Percentiles rank a stretch among this genome's conserved stretches.
Conservation (phyloP, 1,140 invertebrate genomes). For the Trichonephila clavata region DNA sequence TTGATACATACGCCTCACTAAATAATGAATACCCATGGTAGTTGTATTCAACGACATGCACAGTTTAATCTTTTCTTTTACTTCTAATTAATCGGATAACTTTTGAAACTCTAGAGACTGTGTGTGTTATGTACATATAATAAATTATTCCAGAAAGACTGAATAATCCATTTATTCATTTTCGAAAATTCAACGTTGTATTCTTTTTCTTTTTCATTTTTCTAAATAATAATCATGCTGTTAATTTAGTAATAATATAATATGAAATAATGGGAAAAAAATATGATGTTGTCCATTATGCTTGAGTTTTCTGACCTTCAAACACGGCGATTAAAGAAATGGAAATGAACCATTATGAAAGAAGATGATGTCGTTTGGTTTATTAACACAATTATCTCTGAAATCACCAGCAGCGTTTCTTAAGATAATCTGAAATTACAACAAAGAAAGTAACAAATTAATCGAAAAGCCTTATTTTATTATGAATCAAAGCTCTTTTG, state of each 20-base stretch:
- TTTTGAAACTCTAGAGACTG: background rate
- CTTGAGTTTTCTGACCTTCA: background rate
- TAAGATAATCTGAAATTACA: background rate
- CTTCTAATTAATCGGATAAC: background rate
- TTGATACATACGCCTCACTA: conserved; percentile 28
- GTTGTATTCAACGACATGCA: conserved; percentile 23
- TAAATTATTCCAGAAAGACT: conserved; percentile 1
- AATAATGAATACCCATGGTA: conserved; percentile 39
- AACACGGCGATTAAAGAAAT: background rate
- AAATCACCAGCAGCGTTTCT: background rate
- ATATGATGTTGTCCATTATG: background rate
- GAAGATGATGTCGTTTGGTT: background rate
- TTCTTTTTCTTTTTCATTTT: background rate
- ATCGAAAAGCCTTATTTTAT: background rate
- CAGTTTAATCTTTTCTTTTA: conserved; percentile 1
- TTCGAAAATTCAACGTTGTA: background rate
- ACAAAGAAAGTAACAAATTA: background rate
- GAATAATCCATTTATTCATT: conserved; percentile 24
- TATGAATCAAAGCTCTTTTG: background rate
- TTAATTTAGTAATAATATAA: background rate
- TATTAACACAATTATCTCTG: conserved; percentile 1
- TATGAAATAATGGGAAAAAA: background rate
- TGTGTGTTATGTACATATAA: background rate
- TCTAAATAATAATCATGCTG: background rate
- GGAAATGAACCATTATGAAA: background rate